These are phyloP conservation scores for Tolypeutes matacus DNA, from an alignment of 2,797 vertebrate genomes.

Conservation along the genomic window DNA sequence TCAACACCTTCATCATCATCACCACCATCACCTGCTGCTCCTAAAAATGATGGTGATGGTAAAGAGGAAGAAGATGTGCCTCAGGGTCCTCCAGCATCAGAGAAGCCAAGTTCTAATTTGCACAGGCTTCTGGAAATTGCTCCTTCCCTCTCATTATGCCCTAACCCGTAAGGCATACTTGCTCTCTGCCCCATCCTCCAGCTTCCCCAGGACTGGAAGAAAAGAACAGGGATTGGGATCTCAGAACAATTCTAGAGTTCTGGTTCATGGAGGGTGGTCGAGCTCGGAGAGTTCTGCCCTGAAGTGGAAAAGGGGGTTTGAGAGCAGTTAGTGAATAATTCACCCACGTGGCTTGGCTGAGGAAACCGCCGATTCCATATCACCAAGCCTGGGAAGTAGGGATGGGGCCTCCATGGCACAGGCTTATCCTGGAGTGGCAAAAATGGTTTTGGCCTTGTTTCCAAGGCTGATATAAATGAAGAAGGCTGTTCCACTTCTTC, in stretches of 20 bases:
- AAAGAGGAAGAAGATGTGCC: neutral
- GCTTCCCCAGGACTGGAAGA: neutral
- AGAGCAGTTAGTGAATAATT: conserved; percentile 60
- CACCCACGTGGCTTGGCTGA: neutral
- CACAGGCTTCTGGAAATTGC: neutral
- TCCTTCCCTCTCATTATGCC: neutral
- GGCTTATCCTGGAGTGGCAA: neutral
- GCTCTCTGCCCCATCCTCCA: neutral
- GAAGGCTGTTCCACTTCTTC: neutral
- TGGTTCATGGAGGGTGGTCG: conserved; percentile 18
- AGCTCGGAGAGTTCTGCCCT: neutral
- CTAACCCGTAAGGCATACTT: neutral
- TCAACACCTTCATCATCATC: too few relatives aligned
- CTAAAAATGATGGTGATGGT: neutral
- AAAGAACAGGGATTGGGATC: neutral
- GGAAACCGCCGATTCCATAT: conserved; percentile 71
- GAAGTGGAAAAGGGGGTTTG: neutral
- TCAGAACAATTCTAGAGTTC: conserved; percentile 4
- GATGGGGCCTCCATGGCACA: neutral
- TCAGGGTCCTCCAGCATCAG: neutral
- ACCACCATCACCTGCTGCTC: neutral
- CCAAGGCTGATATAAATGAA: fast-evolving
- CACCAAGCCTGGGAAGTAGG: conserved; percentile 16
- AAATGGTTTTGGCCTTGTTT: neutral
- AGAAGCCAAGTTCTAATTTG: neutral